Conservation (phyloP, 1,140 invertebrate genomes). For the Drosophila willistoni region DNA sequence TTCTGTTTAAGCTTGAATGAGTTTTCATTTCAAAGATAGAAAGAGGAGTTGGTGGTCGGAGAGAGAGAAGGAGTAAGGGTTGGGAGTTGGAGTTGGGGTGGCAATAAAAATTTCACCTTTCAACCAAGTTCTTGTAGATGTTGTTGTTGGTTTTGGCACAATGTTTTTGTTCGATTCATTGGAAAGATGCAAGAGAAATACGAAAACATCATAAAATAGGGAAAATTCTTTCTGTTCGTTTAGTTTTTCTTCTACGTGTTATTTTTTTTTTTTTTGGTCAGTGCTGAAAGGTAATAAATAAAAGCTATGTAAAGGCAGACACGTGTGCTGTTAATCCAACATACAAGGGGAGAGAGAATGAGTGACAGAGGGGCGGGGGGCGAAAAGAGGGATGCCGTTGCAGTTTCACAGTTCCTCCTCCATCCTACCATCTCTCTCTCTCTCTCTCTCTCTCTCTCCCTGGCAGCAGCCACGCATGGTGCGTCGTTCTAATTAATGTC, state of each 20-base stretch:
- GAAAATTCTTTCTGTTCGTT: slow-evolving; percentile 44
- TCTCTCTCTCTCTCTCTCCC: background rate
- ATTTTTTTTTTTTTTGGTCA: slow-evolving; percentile 28
- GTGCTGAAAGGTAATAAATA: slow-evolving; percentile 79
- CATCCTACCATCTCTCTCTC: background rate
- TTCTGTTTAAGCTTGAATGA: slow-evolving; percentile 12
- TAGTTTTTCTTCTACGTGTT: background rate
- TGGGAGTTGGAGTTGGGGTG: slow-evolving; percentile 17
- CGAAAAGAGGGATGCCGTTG: background rate
- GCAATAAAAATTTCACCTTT: slow-evolving; percentile 41
- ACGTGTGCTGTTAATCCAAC: slow-evolving; percentile 77
- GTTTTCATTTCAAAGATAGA: slow-evolving; percentile 19
- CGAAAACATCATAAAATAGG: slow-evolving; percentile 45
- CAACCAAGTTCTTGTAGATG: slow-evolving; percentile 14
- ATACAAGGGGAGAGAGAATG: slow-evolving; percentile 1
- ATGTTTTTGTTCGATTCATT: slow-evolving; percentile 51
- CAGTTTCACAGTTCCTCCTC: slow-evolving; percentile 7
- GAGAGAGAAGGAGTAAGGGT: background rate
- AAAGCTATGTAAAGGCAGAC: slow-evolving; percentile 68
- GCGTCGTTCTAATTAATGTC: slow-evolving; percentile 24
- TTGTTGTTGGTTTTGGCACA: slow-evolving; percentile 22
- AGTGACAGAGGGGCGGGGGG: background rate
- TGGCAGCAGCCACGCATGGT: slow-evolving; percentile 10
- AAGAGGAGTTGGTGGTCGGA: no score
- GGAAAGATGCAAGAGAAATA: slow-evolving; percentile 40